Conservation (phyloP, 1,140 invertebrate species). For the Papilio polytes region DNA sequence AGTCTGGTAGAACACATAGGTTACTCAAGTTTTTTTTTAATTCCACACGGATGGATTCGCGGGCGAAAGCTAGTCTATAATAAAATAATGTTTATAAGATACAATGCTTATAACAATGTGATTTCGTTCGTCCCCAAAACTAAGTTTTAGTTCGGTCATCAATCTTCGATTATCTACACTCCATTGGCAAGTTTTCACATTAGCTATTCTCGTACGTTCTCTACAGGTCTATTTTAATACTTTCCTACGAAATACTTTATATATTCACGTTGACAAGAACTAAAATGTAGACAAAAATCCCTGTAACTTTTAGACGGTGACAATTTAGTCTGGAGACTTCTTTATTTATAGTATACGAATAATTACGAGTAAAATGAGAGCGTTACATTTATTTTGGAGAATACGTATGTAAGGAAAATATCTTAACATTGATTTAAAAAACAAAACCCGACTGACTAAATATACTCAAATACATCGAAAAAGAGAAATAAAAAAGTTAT, state of each 20-base stretch:
- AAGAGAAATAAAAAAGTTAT: no score
- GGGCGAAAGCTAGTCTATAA: no score
- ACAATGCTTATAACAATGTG: constrained; percentile 15
- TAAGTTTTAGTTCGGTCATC: constrained; percentile 39
- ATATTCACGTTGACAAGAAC: constrained; percentile 15
- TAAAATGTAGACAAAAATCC: background rate
- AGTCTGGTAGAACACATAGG: no score
- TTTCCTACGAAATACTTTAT: background rate
- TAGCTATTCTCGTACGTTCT: constrained; percentile 38
- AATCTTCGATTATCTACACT: constrained; percentile 51
- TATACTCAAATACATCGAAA: no score
- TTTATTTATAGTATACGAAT: no score
- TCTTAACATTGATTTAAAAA: no score
- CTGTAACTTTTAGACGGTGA: constrained; percentile 4
- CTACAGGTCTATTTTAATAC: constrained; percentile 36
- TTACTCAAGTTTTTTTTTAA: no score
- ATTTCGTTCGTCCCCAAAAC: constrained; percentile 42
- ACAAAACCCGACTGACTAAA: no score
- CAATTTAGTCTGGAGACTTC: background rate
- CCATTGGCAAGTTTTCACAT: constrained; percentile 46
- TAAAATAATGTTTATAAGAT: no score
- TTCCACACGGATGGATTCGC: no score
- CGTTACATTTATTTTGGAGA: no score
- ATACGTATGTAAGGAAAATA: background rate
- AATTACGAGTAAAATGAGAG: no score